These are phyloP conservation scores for Lycophotia porphyrea DNA, from an alignment of 2,888 invertebrate genomes.

Conservation along the genomic window DNA sequence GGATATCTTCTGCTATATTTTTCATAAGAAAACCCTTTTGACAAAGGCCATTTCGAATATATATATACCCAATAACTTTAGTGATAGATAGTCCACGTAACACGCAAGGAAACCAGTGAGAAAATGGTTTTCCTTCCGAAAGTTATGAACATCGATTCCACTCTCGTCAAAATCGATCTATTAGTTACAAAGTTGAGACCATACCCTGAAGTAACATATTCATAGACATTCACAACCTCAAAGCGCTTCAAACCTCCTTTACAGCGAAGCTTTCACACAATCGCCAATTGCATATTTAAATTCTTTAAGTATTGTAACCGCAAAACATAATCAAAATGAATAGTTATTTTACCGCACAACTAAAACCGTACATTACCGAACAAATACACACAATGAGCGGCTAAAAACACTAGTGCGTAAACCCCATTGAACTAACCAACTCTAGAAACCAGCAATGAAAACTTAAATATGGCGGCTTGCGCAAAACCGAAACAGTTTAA, in stretches of 20 bases:
- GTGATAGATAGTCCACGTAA: neutral
- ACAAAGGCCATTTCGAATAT: neutral
- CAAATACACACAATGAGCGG: slow-evolving; percentile 57
- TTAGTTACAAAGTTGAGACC: slow-evolving; percentile 15
- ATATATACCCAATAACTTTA: neutral
- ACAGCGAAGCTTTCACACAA: slow-evolving; percentile 5
- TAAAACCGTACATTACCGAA: slow-evolving; percentile 52
- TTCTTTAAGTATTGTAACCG: slow-evolving; percentile 25
- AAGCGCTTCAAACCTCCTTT: slow-evolving; percentile 4
- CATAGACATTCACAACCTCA: neutral
- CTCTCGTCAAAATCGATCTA: neutral
- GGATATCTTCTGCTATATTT: neutral
- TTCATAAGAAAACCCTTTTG: neutral
- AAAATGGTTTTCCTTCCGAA: neutral
- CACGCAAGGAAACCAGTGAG: neutral
- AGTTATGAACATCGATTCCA: neutral
- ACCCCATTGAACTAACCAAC: slow-evolving; percentile 65
- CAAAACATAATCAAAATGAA: slow-evolving; percentile 48
- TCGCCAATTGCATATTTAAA: slow-evolving; percentile 43
- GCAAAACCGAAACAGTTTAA: slow-evolving; percentile 83
- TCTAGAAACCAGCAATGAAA: slow-evolving; percentile 74
- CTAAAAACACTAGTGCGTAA: slow-evolving; percentile 64
- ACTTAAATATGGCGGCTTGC: slow-evolving; percentile 80
- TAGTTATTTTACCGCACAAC: slow-evolving; percentile 47
- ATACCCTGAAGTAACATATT: neutral